These are phyloP conservation scores for Amphipyra berbera DNA, from an alignment of 2,888 invertebrate species.

Conservation along the genomic window DNA sequence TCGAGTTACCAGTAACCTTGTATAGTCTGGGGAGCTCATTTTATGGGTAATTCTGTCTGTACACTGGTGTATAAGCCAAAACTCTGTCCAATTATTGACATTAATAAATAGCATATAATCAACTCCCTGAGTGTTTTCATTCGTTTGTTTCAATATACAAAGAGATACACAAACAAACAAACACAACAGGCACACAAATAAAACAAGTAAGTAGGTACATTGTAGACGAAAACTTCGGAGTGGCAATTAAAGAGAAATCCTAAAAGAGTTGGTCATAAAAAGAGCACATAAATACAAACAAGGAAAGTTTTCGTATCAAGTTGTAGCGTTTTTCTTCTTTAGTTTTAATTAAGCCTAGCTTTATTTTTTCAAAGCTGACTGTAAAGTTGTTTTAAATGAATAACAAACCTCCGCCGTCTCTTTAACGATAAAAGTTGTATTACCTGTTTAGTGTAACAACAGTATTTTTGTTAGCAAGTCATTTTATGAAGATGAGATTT, in stretches of 20 bases:
- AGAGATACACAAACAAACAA: too few relatives aligned
- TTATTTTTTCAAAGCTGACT: constrained; percentile 45
- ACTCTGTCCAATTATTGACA: too few relatives aligned
- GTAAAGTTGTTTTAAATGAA: constrained; percentile 39
- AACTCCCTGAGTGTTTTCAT: too few relatives aligned
- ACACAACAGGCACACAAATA: too few relatives aligned
- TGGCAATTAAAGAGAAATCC: constrained; percentile 47
- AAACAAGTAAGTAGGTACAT: not conserved
- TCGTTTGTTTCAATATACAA: too few relatives aligned
- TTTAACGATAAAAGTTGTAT: constrained; percentile 29
- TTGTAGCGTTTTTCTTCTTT: constrained; percentile 53
- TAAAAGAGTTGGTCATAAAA: constrained; percentile 50
- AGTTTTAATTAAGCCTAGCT: constrained; percentile 56
- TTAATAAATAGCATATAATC: too few relatives aligned
- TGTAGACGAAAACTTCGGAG: constrained; percentile 37
- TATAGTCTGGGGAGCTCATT: too few relatives aligned
- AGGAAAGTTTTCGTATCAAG: constrained; percentile 59
- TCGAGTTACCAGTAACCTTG: too few relatives aligned
- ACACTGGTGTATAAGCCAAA: too few relatives aligned
- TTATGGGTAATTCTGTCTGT: too few relatives aligned
- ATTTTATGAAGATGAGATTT: constrained; percentile 10
- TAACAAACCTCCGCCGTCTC: constrained; percentile 30
- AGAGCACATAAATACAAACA: constrained; percentile 47
- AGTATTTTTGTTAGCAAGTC: constrained; percentile 6
- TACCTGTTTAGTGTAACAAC: not conserved